Percentiles rank a stretch among this genome's conserved stretches.
These are phyloP conservation scores for Cinclus cinclus DNA, from an alignment of 2,113 vertebrate species.

Conservation along the genomic window DNA sequence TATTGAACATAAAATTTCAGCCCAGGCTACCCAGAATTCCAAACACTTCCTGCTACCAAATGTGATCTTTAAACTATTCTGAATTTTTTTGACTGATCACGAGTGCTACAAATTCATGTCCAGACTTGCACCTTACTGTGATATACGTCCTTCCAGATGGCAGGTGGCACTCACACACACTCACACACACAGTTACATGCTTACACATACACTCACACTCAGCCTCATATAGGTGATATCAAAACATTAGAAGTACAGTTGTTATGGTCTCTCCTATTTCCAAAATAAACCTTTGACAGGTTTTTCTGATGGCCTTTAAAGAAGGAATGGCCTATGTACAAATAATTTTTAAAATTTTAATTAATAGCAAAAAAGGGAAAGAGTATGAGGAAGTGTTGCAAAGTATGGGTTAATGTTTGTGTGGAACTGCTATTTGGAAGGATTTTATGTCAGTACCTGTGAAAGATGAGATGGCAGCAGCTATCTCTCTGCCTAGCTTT, in stretches of 20 bases:
- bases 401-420: background rate
- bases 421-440: background rate
- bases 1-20: background rate
- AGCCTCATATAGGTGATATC: background rate
- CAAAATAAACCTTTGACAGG: background rate
- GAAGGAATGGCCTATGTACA: background rate
- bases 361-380: background rate
- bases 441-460: background rate
- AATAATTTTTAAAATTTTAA: background rate
- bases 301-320: background rate
- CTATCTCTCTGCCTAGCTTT: background rate
- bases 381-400: background rate
- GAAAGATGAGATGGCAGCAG: background rate
- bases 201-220: background rate
- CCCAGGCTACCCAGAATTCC: background rate
- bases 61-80: background rate
- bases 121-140: background rate
- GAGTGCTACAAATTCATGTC: background rate
- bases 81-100: background rate
- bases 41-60: background rate
- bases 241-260: background rate
- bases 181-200: background rate
- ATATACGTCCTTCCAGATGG: background rate
- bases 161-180: background rate
- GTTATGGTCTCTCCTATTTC: background rate